Percentiles rank a stretch among this genome's conserved stretches.
Conservation (phyloP, 2,113 vertebrate genomes). For the Pluvianellus socialis region DNA sequence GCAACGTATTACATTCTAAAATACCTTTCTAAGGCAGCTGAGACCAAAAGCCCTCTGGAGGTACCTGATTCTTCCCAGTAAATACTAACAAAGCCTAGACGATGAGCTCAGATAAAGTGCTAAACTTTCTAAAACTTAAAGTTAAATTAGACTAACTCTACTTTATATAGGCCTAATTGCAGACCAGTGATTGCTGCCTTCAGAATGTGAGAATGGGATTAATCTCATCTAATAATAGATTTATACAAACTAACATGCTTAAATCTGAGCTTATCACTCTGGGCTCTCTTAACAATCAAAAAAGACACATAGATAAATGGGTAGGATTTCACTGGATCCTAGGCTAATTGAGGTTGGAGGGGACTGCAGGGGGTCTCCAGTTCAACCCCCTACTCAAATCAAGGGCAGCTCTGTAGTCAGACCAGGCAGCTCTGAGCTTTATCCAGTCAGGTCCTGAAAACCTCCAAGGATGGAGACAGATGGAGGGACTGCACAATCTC, state of each 20-base stretch:
- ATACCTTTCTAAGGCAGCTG: not conserved
- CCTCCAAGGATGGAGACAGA: not conserved
- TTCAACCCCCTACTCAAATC: not conserved
- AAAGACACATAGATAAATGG: not conserved
- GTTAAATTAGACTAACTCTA: not conserved
- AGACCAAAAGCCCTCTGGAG: not conserved
- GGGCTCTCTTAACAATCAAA: not conserved
- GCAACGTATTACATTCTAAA: not conserved
- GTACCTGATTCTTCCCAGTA: not conserved
- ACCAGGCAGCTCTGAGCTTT: not conserved
- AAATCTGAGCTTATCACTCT: not conserved
- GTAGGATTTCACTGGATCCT: not conserved
- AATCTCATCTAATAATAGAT: not conserved
- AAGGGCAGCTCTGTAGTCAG: not conserved
- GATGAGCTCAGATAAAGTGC: not conserved
- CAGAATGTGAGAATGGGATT: not conserved
- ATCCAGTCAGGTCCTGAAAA: not conserved
- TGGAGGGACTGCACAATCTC: not conserved
- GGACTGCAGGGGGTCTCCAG: not conserved
- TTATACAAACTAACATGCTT: not conserved
- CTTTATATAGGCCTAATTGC: not conserved
- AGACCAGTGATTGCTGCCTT: not conserved
- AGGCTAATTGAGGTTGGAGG: not conserved
- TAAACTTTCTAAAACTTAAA: not conserved
- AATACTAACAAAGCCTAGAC: not conserved